Evolutionary conservation across 2,113 vertebrate species (phyloP), one percentile per base, ranked within the genome.

Genomic region (Perca fluviatilis): DNA sequence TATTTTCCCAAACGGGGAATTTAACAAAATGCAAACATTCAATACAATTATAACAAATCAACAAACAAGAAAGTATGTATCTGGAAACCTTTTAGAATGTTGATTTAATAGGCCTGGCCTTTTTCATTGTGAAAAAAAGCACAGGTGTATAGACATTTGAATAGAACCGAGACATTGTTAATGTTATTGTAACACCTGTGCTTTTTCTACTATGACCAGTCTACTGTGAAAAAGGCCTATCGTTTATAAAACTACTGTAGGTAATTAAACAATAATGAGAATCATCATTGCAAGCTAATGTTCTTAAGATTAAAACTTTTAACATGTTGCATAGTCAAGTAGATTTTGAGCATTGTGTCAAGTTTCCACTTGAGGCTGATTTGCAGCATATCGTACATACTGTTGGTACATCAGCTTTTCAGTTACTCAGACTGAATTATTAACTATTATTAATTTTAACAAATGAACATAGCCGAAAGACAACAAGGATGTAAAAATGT

Each of bases 11-110:
- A 61, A 12, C 50, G 18, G 30, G 27, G 62, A 40, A 43, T 47
- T 56, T 50, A 25, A 71, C 23, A 73, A 61, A 49, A 14, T 27
- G 8, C 65, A 82, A 49, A 72, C 69, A 58, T 15, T 43, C 18
- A 80, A 65, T 30, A 74, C 16, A 71, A 62, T 13, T 3, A 13
- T 0, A 19, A 53, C 25, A 58, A 58, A 10, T 67, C 33, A 64
- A 23, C 3, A 65, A 25, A 60, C 4, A 53, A 33, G 0, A 56
- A 3, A 21, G 50, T 5, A 21, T 51, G 16, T 5, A 18, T 23
- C 13, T 6, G 27, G 5, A 47, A 57, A 64, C 60, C 2, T 60
- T 58, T 57, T 65, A 65, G 68, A 69, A 33, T 11, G 11, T 15
- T 12, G 66, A 65, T 36, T 64, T 6, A 71, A 53, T 1, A 33